Base-by-base conservation (phyloP, 2,797 vertebrate species). In the Clarias laeviceps region DNA sequence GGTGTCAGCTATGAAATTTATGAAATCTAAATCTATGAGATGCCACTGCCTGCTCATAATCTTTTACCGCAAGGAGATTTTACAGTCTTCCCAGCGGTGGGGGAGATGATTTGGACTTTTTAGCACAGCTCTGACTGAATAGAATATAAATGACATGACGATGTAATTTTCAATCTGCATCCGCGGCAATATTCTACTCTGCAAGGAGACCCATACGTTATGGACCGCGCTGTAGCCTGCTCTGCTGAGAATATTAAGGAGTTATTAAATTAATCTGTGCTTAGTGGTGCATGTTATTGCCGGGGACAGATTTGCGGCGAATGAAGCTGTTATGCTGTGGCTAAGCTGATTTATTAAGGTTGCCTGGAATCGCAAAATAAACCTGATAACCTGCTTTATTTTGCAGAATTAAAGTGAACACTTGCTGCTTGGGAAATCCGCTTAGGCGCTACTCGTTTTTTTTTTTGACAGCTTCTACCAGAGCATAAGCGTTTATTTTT, bases 201-300 rank as follows among this genome's bases (percentile, higher is more conserved):
- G 90, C 90, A 90, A 92, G 93, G 91, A 92, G 90, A 89, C 89
- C 92, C 91, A 91, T 93, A 93, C 93, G 92, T 91, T 91, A 88
- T 69, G 89, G 91, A 92, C 93, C 91, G 83, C 57, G 85, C 88
- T 90, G 90, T 93, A 90, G 87, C 88, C 91, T 91, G 89, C 93
- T 94, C 94, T 92, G 91, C 87, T 61, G 92, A 95, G 94, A 95
- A 94, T 95, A 95, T 95, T 95, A 95, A 95, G 94, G 93, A 95
- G 94, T 95, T 96, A 95, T 95, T 96, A 94, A 96, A 96, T 95
- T 94, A 95, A 95, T 95, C 93, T 94, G 92, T 94, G 95, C 94
- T 95, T 91, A 91, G 93, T 93, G 94, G 93, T 83, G 94, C 95
- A 92, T 95, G 95, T 95, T 95, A 95, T 96, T 96, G 93, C 94